Evolutionary conservation across 2,888 invertebrate species (phyloP).

Genomic region (Eupithecia subfuscata): DNA sequence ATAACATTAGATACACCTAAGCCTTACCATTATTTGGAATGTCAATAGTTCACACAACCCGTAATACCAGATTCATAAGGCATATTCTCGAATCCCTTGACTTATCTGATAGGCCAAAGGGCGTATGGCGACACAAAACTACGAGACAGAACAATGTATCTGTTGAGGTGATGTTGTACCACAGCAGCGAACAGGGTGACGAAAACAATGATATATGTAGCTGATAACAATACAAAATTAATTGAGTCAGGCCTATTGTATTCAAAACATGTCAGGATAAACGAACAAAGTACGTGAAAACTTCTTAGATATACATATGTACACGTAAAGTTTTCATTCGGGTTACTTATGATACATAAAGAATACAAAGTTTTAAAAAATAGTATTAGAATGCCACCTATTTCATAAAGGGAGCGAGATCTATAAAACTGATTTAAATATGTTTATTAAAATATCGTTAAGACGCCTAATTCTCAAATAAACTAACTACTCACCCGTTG

Average conservation of each 20-base stretch:
- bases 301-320: background rate
- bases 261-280: background rate
- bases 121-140: constrained; percentile 14
- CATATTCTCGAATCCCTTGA: constrained; percentile 11
- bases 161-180: background rate
- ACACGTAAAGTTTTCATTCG: background rate
- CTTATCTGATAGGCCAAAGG: constrained; percentile 14
- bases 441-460: background rate
- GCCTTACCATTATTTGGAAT: background rate
- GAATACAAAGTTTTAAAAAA: background rate
- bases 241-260: constrained; percentile 3
- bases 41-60: constrained; percentile 8
- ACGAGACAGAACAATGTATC: constrained; percentile 15
- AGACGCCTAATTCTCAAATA: background rate
- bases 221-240: constrained; percentile 1
- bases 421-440: background rate
- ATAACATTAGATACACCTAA: background rate
- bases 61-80: constrained; percentile 3
- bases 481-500: background rate
- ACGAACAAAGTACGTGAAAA: background rate
- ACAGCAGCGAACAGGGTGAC: background rate
- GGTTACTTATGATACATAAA: background rate
- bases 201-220: background rate
- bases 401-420: background rate
- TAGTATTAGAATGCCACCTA: background rate